Percentiles rank a stretch among this genome's conserved stretches.
These are phyloP conservation scores for Lethocerus indicus DNA, from an alignment of 1,140 invertebrate genomes.

Conservation along the genomic window DNA sequence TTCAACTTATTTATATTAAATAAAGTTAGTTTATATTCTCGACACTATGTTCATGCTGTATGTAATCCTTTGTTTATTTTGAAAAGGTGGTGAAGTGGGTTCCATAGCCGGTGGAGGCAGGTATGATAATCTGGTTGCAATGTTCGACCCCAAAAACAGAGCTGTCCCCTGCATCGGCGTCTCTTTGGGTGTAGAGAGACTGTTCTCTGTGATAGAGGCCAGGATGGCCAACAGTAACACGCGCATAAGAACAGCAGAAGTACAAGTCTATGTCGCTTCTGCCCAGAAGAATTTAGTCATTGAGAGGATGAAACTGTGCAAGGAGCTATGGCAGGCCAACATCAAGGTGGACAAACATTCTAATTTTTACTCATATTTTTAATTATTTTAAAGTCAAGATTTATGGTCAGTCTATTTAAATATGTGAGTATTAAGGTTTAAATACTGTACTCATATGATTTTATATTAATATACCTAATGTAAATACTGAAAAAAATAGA, in stretches of 20 bases:
- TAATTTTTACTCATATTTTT: background rate
- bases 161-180: constrained; percentile 94
- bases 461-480: too few species aligned
- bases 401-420: too few species aligned
- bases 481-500: too few species aligned
- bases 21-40: too few species aligned
- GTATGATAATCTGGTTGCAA: constrained; percentile 94
- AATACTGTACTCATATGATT: too few species aligned
- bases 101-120: constrained; percentile 95
- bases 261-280: constrained; percentile 83
- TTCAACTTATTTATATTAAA: too few species aligned
- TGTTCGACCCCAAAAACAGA: constrained; percentile 85
- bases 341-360: constrained; percentile 48
- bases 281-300: constrained; percentile 88
- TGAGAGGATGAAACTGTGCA: constrained; percentile 72
- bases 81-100: constrained; percentile 46
- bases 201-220: constrained; percentile 86
- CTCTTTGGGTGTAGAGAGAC: constrained; percentile 89
- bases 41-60: too few species aligned
- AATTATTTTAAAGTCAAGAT: too few species aligned
- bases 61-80: too few species aligned
- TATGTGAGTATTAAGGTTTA: too few species aligned
- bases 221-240: too few species aligned
- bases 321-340: constrained; percentile 70
- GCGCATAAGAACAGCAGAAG: constrained; percentile 61